Percentiles rank a stretch among this genome's conserved stretches.
Evolutionary conservation across 2,113 vertebrate genomes (phyloP).

Genomic region (Proterorhinus semilunaris): DNA sequence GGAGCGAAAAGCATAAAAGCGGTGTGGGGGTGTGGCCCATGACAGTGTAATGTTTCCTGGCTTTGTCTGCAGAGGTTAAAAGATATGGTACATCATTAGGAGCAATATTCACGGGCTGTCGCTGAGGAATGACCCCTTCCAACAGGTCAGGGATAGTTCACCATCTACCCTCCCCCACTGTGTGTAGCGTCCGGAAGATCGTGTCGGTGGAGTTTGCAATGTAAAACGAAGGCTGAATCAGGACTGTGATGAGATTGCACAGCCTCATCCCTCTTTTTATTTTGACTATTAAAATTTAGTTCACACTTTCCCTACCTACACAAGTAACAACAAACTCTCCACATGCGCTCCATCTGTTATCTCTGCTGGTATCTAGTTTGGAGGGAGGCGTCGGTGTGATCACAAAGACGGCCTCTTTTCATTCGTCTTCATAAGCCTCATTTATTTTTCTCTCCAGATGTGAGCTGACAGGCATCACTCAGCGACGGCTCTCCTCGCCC

Average conservation of each 20-base stretch:
- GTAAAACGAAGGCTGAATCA: not conserved
- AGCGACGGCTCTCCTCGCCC: slow-evolving; percentile 60
- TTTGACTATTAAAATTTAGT: too few relatives aligned
- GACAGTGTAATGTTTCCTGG: slow-evolving; percentile 60
- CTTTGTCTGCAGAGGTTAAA: slow-evolving; percentile 65
- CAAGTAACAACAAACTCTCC: too few relatives aligned
- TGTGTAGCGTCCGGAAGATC: slow-evolving; percentile 6
- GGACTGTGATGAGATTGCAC: too few relatives aligned
- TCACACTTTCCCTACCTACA: not conserved
- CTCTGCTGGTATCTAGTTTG: slow-evolving; percentile 9
- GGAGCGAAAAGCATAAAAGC: not conserved
- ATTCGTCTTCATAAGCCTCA: slow-evolving; percentile 94
- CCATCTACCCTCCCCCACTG: slow-evolving; percentile 23
- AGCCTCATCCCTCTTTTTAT: too few relatives aligned
- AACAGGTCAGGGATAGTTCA: slow-evolving; percentile 74
- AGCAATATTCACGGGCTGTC: slow-evolving; percentile 61
- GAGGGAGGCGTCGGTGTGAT: not conserved
- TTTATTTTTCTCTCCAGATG: slow-evolving; percentile 94
- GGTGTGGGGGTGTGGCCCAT: slow-evolving; percentile 32
- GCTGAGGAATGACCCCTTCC: slow-evolving; percentile 55
- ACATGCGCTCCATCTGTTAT: not conserved
- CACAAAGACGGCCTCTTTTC: slow-evolving; percentile 69
- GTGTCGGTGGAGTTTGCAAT: slow-evolving; percentile 22
- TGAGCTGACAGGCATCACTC: slow-evolving; percentile 95
- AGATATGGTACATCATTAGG: slow-evolving; percentile 66